These are phyloP conservation scores for Zophobas morio DNA, from an alignment of 1,140 invertebrate species.

Conservation along the genomic window DNA sequence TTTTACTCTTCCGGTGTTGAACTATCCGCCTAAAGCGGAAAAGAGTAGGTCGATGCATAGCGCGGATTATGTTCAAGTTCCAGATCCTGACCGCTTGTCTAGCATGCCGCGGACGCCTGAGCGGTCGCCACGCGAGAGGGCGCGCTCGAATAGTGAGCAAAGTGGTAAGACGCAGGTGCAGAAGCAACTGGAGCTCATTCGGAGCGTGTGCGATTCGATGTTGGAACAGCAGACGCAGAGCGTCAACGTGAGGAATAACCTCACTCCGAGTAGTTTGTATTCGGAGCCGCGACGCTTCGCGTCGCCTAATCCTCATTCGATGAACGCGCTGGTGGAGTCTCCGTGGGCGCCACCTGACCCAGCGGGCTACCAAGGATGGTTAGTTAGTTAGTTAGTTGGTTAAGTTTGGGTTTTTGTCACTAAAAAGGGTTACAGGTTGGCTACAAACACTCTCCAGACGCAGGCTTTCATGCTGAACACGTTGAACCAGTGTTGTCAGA, in stretches of 20 bases:
- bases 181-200: constrained; percentile 65
- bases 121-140: constrained; percentile 26
- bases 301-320: constrained; percentile 55
- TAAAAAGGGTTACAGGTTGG: constrained; percentile 54
- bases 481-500: constrained; percentile 70
- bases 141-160: constrained; percentile 47
- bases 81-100: constrained; percentile 9
- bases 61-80: constrained; percentile 7
- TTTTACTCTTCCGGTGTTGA: constrained; percentile 50
- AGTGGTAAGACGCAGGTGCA: constrained; percentile 56
- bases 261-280: constrained; percentile 63
- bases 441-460: constrained; percentile 66
- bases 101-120: constrained; percentile 50
- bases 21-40: constrained; percentile 50
- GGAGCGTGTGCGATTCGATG: constrained; percentile 65
- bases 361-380: constrained; percentile 2
- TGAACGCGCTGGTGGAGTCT: constrained; percentile 55
- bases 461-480: constrained; percentile 68
- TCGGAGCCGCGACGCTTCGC: constrained; percentile 58
- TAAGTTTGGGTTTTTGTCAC: background rate
- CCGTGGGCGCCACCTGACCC: constrained; percentile 45
- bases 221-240: constrained; percentile 58
- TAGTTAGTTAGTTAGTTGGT: too few relatives aligned
- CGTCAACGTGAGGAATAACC: constrained; percentile 60
- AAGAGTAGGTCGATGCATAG: constrained; percentile 29